Percentiles rank a stretch among this genome's conserved stretches.
These are phyloP conservation scores for Peromyscus attwateri DNA, from an alignment of 2,797 vertebrate species.

Conservation along the genomic window DNA sequence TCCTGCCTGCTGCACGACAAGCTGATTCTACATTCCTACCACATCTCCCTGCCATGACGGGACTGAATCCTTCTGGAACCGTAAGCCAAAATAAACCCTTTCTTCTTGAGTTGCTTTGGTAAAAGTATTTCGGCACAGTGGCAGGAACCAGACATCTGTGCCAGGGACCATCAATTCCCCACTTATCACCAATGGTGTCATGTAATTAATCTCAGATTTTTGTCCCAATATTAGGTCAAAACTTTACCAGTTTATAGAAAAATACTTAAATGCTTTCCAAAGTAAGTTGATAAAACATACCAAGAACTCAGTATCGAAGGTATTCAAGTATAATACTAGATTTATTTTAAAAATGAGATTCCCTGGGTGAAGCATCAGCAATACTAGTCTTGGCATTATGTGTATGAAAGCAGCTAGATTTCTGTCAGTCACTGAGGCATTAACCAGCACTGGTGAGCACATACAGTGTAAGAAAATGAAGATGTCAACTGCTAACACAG, in stretches of 20 bases:
- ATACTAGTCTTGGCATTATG: neutral
- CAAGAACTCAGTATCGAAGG: slow-evolving; percentile 39
- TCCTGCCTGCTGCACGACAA: neutral
- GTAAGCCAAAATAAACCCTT: neutral
- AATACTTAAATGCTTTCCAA: slow-evolving; percentile 14
- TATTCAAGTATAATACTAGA: slow-evolving; percentile 60
- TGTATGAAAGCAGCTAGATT: slow-evolving; percentile 35
- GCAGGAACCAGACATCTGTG: neutral
- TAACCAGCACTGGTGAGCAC: slow-evolving; percentile 51
- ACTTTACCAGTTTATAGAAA: neutral
- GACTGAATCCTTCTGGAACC: neutral
- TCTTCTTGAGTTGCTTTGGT: neutral
- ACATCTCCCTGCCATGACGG: no score
- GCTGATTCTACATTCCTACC: neutral
- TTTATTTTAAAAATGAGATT: slow-evolving; percentile 73
- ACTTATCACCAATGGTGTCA: neutral
- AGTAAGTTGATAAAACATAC: slow-evolving; percentile 49
- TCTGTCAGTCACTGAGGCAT: slow-evolving; percentile 22
- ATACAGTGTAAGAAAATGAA: neutral
- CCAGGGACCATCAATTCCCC: neutral
- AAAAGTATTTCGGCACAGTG: neutral
- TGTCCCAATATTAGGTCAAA: neutral
- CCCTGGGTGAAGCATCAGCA: slow-evolving; percentile 42
- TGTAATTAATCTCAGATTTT: neutral
- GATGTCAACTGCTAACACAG: slow-evolving; percentile 14